Base-by-base conservation (phyloP, 2,113 vertebrate genomes). In the Chloebia gouldiae region DNA sequence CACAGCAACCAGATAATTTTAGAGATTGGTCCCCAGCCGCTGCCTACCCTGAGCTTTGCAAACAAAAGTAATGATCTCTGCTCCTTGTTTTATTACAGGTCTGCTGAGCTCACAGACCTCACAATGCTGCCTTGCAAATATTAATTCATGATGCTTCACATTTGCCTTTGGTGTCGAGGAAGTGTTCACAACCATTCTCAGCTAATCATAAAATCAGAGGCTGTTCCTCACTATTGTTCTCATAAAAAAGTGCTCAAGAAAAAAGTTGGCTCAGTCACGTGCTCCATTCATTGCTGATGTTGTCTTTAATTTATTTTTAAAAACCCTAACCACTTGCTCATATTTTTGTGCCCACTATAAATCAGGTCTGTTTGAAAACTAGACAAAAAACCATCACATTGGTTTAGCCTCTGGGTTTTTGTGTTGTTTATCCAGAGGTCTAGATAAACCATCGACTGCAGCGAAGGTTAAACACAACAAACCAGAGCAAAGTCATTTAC, bases 111-210 rank as follows among this genome's bases (percentile, higher is more conserved):
- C 86, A 40, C 92, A 96, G 88, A 72, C 72, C 88, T 93, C 88
- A 83, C 88, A 95, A 83, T 95, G 76, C 85, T 6, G 21, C 90
- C 95, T 92, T 93, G 86, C 88, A 95, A 90, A 93, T 93, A 93
- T 95, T 95, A 95, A 97, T 96, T 93, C 90, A 63, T 11, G 60
- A 73, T 59, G 87, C 71, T 80, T 88, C 71, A 23, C 6, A 0
- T 88, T 76, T 65, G 65, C 75, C 47, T 77, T 75, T 73, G 75
- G 84, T 90, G 78, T 93, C 81, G 92, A 50, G 90, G 88, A 86
- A 92, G 87, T 5, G 2, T 82, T 91, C 0, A 0, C 75, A 73
- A 56, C 31, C 19, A 7, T 88, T 92, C 81, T 71, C 84, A 92
- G 82, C 44, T 94, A 75, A 93, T 94, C 80, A 81, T 63, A 86